Evolutionary conservation across 2,113 vertebrate genomes (phyloP).

Genomic region (Gymnarchus niloticus): DNA sequence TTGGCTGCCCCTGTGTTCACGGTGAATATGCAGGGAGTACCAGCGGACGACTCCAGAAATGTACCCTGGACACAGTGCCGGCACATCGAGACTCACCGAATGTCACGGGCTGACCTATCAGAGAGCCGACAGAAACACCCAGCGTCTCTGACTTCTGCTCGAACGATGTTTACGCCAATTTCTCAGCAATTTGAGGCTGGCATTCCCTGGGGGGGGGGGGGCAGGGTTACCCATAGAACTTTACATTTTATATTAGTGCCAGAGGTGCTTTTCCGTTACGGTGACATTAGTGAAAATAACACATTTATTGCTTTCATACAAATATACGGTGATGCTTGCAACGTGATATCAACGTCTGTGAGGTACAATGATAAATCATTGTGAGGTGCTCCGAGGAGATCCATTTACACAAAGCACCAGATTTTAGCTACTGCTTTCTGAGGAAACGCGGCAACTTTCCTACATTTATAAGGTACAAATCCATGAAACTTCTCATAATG

Average conservation of each 20-base stretch:
- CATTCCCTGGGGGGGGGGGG: neutral
- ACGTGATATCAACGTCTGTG: neutral
- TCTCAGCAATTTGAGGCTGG: no score
- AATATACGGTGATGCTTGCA: neutral
- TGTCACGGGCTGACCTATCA: no score
- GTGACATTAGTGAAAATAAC: neutral
- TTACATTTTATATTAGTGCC: neutral
- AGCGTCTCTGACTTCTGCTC: neutral
- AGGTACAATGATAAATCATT: neutral
- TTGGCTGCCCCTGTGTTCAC: neutral
- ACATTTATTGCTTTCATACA: neutral
- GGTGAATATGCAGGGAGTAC: no score
- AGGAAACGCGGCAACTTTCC: neutral
- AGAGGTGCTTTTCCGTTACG: neutral
- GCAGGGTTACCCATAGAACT: neutral
- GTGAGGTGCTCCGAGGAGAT: neutral
- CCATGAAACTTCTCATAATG: neutral
- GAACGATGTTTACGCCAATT: neutral
- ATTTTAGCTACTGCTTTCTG: neutral
- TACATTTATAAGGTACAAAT: neutral
- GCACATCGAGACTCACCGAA: neutral
- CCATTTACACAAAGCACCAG: neutral
- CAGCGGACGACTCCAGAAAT: neutral
- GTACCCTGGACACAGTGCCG: neutral
- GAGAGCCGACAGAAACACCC: no score